Percentiles rank a stretch among this genome's conserved stretches.
These are phyloP conservation scores for Argyra leucocephala DNA, from an alignment of 2,888 invertebrate species.

Conservation along the genomic window DNA sequence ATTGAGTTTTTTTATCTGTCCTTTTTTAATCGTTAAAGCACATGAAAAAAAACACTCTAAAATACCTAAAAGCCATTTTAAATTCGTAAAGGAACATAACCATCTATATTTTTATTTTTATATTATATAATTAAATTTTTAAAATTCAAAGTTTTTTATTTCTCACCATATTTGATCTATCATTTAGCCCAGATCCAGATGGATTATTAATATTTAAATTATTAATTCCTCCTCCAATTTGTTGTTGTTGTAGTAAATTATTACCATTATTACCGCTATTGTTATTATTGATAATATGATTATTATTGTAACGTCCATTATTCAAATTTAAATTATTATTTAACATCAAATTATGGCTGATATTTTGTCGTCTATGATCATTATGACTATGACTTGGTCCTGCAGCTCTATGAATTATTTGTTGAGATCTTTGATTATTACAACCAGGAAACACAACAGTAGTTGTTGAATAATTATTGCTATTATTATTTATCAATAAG, in stretches of 20 bases:
- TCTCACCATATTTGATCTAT: slow-evolving; percentile 31
- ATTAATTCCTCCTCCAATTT: slow-evolving; percentile 23
- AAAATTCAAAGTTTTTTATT: background rate
- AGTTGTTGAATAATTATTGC: slow-evolving; percentile 10
- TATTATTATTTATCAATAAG: slow-evolving; percentile 5
- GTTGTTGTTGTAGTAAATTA: slow-evolving; percentile 17
- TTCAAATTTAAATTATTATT: background rate
- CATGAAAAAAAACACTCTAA: too few species aligned
- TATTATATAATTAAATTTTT: background rate
- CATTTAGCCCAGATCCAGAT: slow-evolving; percentile 34
- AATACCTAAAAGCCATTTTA: too few species aligned
- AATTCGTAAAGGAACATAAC: too few species aligned
- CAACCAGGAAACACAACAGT: slow-evolving; percentile 16
- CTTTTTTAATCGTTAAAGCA: too few species aligned
- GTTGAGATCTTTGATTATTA: slow-evolving; percentile 32
- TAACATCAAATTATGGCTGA: background rate
- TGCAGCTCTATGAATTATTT: slow-evolving; percentile 29
- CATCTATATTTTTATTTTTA: too few species aligned
- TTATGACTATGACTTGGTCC: slow-evolving; percentile 29
- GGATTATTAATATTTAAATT: slow-evolving; percentile 26
- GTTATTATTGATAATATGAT: background rate
- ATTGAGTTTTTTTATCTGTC: too few species aligned
- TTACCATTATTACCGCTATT: slow-evolving; percentile 4
- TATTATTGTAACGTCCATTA: background rate
- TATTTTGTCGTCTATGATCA: slow-evolving; percentile 9